A percentile compares a stretch with the other conserved stretches of the same genome.
Conservation (phyloP, 2,113 vertebrate species). For the Solenodon paradoxus region DNA sequence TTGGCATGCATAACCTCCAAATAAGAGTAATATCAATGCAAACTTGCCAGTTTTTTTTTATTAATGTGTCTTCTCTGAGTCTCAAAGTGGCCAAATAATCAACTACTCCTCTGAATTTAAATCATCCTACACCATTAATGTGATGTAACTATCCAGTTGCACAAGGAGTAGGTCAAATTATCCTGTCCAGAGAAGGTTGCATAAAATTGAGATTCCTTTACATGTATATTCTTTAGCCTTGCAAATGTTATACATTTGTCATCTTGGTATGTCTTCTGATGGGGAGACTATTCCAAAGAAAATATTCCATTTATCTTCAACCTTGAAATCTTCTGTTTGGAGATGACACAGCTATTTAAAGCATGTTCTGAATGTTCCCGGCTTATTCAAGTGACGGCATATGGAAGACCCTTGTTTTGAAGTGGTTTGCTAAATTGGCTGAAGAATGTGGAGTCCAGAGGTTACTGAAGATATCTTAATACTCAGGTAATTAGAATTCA, state of each 20-base stretch:
- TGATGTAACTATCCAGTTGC: neutral
- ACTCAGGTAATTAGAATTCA: neutral
- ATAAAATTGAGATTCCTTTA: neutral
- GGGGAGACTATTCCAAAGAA: neutral
- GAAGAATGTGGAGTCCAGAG: neutral
- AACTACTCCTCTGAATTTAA: constrained; percentile 11
- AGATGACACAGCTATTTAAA: neutral
- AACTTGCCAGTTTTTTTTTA: neutral
- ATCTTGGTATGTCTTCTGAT: neutral
- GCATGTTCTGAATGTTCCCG: neutral
- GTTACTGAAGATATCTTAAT: neutral
- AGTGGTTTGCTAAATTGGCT: neutral
- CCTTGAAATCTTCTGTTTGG: neutral
- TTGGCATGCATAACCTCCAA: neutral
- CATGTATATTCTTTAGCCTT: neutral
- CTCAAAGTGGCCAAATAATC: neutral
- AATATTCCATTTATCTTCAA: neutral
- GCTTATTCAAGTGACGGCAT: neutral
- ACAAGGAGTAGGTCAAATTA: neutral
- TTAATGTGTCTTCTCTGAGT: neutral
- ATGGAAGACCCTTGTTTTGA: neutral
- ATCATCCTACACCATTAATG: neutral
- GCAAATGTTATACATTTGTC: neutral
- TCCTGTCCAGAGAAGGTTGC: neutral
- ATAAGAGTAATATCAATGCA: neutral